A percentile compares a stretch with the other conserved stretches of the same genome.
phyloP scores from a whole-genome alignment of 2,888 invertebrate species.

The Andricus quercusramuli region DNA sequence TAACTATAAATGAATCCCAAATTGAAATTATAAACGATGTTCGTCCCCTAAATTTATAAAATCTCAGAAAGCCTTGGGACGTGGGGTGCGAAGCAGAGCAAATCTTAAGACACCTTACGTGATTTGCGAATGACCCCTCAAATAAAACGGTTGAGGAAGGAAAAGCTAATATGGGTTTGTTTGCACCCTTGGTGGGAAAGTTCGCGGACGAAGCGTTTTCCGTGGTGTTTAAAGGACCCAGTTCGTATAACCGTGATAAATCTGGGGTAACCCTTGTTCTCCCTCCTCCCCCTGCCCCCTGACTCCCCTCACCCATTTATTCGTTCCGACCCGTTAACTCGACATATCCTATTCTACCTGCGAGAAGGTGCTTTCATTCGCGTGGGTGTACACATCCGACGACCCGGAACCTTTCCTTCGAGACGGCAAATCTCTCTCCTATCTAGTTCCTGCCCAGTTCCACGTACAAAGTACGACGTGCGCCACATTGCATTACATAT shows the following conservation, averaged over 20 bases:
- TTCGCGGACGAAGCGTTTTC: constrained; percentile 8
- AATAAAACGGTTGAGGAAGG: not conserved
- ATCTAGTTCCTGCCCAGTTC: constrained; percentile 57
- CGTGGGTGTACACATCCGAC: constrained; percentile 69
- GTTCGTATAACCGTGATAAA: constrained; percentile 27
- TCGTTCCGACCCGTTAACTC: constrained; percentile 42
- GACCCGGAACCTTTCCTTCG: constrained; percentile 67
- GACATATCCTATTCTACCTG: constrained; percentile 47
- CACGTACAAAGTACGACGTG: constrained; percentile 47
- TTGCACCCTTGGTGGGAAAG: not conserved
- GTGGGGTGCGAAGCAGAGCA: too few relatives aligned
- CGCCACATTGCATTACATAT: constrained; percentile 57
- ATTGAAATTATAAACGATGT: too few relatives aligned
- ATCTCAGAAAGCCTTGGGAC: too few relatives aligned
- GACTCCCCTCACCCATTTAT: constrained; percentile 5
- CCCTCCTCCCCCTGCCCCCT: not conserved
- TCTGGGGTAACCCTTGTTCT: constrained; percentile 25
- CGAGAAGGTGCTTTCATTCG: constrained; percentile 56
- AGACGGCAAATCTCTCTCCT: constrained; percentile 60
- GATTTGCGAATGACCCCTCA: not conserved
- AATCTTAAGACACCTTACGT: too few relatives aligned
- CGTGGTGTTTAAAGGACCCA: constrained; percentile 14
- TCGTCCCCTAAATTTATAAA: too few relatives aligned
- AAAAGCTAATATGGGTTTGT: not conserved
- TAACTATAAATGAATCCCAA: too few relatives aligned